Evolutionary conservation across 2,888 invertebrate species (phyloP), one percentile per base, ranked within the genome.

Genomic region (Cephus pygmeus): DNA sequence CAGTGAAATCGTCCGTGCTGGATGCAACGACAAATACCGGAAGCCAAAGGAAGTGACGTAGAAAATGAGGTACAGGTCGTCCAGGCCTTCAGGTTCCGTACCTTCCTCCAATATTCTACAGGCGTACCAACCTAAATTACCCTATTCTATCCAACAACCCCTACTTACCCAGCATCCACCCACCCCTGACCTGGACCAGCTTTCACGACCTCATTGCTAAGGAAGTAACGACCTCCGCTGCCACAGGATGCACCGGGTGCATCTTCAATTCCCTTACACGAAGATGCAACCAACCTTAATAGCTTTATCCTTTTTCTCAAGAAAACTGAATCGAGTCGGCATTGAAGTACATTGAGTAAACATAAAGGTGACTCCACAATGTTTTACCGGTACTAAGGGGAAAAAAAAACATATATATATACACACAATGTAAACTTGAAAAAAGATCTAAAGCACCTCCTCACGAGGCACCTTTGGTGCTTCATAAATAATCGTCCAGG

Each of bases 1-100:
- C 74, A 82, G 82, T 84, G 84, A 84, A 84, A 84, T 84, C 85
- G 84, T 74, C 78, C 84, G 84, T 84, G 79, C 83, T 79, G 81
- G 79, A 81, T 74, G 75, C 84, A 31, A 33, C 34, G 12, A 23
- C 12, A 71, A 71, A 71, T 31, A 34, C 71, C 56, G 56, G 56
- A 56, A 56, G 56, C 56, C 9, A 56, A 2, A 23, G 56, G 56
- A 23, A 56, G 56, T 56, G 56, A 56, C 56, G 56, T 56, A 56
- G 56, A 56, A 56, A 56, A 56, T 56, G 23, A 15, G 9, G 56
- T 23, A 56, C 56, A 23, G 23, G 23, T 56, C 23, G 15, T 56
- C 9, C 56, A 23, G 56, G 56, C 9, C 56, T 23, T 9, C 56
- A 9, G 23, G 56, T 1, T 15, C 40, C 23, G 9, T 56, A 56